Base-by-base conservation (phyloP, 2,888 invertebrate species). In the Alsophila aescularia region DNA sequence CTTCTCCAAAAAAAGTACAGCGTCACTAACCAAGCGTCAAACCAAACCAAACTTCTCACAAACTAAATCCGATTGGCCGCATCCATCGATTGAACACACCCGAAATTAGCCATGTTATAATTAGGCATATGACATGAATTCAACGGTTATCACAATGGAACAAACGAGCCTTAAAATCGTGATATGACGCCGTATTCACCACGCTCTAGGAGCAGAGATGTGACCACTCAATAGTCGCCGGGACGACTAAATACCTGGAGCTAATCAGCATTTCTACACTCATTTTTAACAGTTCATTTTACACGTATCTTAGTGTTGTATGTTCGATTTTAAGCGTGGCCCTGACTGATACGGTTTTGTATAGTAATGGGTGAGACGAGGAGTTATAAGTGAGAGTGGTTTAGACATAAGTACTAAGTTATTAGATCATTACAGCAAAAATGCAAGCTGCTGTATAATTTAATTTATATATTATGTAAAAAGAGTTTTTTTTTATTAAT, bases 241-340 rank as follows among this genome's bases (percentile, higher is more conserved):
- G 52, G 61, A 58, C 55, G 64, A 66, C 87, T 90, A 90, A 90
- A 90, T 88, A 90, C 90, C 91, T 91, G 90, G 64, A 84, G 81
- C 91, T 87, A 91, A 91, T 91, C 90, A 91, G 76, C 89, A 90
- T 91, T 90, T 82, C 84, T 90, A 91, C 90, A 91, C 90, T 87
- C 75, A 90, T 90, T 91, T 90, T 90, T 87, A 90, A 91, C 90
- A 91, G 86, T 88, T 87, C 84, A 90, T 91, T 91, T 90, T 86
- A 88, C 87, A 90, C 90, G 83, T 90, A 90, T 90, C 90, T 89
- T 83, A 77, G 75, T 84, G 83, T 89, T 83, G 81, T 81, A 81
- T 72, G 77, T 81, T 78, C 73, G 78, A 90, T 90, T 90, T 84
- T 81, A 86, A 85, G 86, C 83, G 72, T 73, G 67, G 64, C 67